Evolutionary conservation across 2,797 vertebrate species (phyloP).

Genomic region (Pogoniulus pusillus): DNA sequence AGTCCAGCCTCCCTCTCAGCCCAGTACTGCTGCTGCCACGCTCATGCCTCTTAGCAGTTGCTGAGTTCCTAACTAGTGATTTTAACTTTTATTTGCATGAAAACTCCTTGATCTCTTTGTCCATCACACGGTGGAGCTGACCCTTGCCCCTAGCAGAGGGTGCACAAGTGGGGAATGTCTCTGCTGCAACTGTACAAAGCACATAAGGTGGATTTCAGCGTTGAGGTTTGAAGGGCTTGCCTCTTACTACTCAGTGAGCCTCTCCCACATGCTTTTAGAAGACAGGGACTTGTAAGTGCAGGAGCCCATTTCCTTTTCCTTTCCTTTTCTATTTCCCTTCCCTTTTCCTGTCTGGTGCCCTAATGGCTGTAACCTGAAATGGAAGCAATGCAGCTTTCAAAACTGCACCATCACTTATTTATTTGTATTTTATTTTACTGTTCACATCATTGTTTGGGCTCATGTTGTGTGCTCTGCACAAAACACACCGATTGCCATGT

Average conservation of each 20-base stretch:
- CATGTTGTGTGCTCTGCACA: accelerated
- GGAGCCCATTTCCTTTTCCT: neutral
- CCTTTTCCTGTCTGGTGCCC: neutral
- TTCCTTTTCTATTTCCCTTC: neutral
- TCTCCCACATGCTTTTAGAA: neutral
- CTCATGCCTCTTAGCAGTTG: too few species aligned
- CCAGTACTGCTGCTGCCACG: accelerated
- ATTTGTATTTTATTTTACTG: neutral
- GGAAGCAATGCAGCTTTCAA: neutral
- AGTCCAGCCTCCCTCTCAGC: neutral
- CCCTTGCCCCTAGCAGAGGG: neutral
- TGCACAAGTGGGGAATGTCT: neutral
- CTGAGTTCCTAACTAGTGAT: neutral
- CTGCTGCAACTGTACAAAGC: neutral
- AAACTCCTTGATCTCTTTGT: neutral
- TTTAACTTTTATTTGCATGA: neutral
- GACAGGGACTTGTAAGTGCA: neutral
- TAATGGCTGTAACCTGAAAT: neutral
- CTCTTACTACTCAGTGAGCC: neutral
- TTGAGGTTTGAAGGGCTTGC: neutral
- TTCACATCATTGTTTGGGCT: neutral
- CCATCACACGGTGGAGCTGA: neutral
- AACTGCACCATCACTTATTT: neutral
- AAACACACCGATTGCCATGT: neutral
- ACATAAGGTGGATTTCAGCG: neutral